Evolutionary conservation across 2,113 vertebrate genomes (phyloP).

Genomic region (Mandrillus leucophaeus): DNA sequence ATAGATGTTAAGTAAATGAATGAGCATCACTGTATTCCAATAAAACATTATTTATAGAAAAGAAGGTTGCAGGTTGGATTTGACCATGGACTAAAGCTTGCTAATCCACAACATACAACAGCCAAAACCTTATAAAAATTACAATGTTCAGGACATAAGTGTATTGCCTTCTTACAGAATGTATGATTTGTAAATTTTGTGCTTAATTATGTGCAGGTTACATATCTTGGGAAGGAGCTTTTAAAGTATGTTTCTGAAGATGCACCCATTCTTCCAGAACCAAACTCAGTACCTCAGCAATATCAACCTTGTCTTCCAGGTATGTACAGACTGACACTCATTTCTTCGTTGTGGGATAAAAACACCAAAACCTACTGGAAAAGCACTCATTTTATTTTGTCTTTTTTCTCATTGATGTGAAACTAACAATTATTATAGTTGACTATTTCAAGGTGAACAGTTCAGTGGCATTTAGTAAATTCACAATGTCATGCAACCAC

Average conservation of each 20-base stretch:
- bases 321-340: slow-evolving; percentile 65
- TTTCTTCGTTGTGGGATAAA: neutral
- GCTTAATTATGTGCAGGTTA: slow-evolving; percentile 83
- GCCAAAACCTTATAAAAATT: neutral
- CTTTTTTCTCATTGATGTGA: neutral
- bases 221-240: slow-evolving; percentile 84
- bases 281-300: slow-evolving; percentile 47
- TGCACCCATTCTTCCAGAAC: slow-evolving; percentile 34
- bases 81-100: neutral
- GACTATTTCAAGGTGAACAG: neutral
- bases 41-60: slow-evolving; percentile 37
- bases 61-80: neutral
- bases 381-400: neutral
- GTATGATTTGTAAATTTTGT: slow-evolving; percentile 38
- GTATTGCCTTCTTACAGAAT: neutral
- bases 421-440: neutral
- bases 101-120: neutral
- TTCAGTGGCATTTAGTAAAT: neutral
- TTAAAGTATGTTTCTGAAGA: slow-evolving; percentile 78
- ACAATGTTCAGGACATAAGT: neutral
- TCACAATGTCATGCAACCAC: neutral
- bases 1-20: neutral
- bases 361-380: neutral
- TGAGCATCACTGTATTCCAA: neutral
- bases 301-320: slow-evolving; percentile 62